phyloP scores from a whole-genome alignment of 2,888 invertebrate species.

The Synanthedon vespiformis region DNA sequence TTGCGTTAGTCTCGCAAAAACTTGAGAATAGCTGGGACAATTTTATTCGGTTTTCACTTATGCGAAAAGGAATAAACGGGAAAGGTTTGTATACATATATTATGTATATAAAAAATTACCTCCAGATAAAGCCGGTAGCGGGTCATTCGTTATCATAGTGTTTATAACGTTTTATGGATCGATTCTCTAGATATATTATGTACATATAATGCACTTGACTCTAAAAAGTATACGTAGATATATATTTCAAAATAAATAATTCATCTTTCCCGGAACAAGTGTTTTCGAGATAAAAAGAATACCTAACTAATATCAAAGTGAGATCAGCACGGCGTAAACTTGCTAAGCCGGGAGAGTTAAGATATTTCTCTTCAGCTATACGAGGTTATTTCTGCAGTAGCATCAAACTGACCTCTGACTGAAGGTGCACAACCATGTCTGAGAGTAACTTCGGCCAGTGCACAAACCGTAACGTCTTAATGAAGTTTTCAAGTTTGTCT shows the following conservation, averaged over 20 bases:
- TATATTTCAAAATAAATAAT: neutral
- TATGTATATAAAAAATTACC: too few species aligned
- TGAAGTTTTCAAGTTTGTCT: slow-evolving; percentile 47
- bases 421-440: slow-evolving; percentile 40
- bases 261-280: neutral
- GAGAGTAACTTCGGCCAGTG: slow-evolving; percentile 44
- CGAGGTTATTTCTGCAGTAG: slow-evolving; percentile 26
- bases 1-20: too few species aligned
- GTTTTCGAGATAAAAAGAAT: neutral
- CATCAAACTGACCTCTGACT: slow-evolving; percentile 29
- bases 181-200: too few species aligned
- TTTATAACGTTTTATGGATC: too few species aligned
- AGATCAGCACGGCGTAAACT: slow-evolving; percentile 26
- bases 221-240: too few species aligned
- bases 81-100: too few species aligned
- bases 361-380: slow-evolving; percentile 20
- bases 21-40: too few species aligned
- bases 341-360: slow-evolving; percentile 24
- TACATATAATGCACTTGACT: too few species aligned
- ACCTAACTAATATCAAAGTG: slow-evolving; percentile 25
- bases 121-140: too few species aligned
- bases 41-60: too few species aligned
- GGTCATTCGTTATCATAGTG: too few species aligned
- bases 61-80: too few species aligned
- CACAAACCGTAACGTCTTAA: slow-evolving; percentile 55